Percentiles rank a stretch among this genome's conserved stretches.
These are phyloP conservation scores for Agriotes lineatus DNA, from an alignment of 2,888 invertebrate species.

Conservation along the genomic window DNA sequence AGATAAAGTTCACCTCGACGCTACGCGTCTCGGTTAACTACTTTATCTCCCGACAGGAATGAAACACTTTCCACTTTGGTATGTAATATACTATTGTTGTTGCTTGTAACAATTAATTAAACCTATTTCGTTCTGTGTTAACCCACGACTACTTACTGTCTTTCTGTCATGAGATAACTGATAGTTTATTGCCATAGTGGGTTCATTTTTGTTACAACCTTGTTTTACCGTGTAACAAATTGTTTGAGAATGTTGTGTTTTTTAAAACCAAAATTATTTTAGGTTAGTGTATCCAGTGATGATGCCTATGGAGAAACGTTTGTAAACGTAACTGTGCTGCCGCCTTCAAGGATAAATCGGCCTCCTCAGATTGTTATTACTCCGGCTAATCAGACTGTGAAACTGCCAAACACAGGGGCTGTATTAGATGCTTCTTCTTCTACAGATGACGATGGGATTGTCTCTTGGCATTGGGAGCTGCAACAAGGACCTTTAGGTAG, in stretches of 20 bases:
- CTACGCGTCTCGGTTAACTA: too few species aligned
- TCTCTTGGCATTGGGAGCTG: constrained; percentile 93
- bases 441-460: constrained; percentile 84
- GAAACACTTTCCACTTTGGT: too few species aligned
- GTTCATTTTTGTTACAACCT: too few species aligned
- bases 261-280: constrained; percentile 1
- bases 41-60: too few species aligned
- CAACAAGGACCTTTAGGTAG: constrained; percentile 82
- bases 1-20: too few species aligned
- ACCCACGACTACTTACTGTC: too few species aligned
- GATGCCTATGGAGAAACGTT: constrained; percentile 83
- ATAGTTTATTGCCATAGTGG: too few species aligned
- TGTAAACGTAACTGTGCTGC: constrained; percentile 91
- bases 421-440: constrained; percentile 83
- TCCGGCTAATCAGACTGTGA: constrained; percentile 87
- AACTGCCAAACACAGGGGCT: constrained; percentile 89
- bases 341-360: constrained; percentile 85
- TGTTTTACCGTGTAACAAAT: not conserved
- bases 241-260: constrained; percentile 7
- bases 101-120: too few species aligned
- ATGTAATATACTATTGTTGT: too few species aligned
- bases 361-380: constrained; percentile 89
- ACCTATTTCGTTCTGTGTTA: too few species aligned
- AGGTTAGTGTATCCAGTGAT: constrained; percentile 81
- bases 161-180: too few species aligned